Evolutionary conservation across 2,888 invertebrate genomes (phyloP).

Genomic region (Heliconius aoede): DNA sequence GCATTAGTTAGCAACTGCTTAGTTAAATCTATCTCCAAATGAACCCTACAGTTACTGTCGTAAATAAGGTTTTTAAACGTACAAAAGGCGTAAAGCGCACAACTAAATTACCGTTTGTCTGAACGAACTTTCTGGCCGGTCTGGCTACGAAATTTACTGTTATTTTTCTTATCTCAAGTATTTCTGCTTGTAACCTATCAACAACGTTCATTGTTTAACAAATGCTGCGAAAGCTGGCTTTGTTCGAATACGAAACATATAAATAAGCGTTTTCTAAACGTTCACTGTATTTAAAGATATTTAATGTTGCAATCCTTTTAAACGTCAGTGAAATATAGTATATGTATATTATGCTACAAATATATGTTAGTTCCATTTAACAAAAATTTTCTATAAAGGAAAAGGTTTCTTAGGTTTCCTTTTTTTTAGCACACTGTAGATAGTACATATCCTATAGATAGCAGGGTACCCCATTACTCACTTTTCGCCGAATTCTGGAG

Average conservation of each 20-base stretch:
- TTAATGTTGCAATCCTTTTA: neutral
- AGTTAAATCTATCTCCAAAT: neutral
- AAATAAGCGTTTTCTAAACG: constrained; percentile 38
- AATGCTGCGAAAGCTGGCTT: constrained; percentile 42
- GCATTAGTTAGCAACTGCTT: neutral
- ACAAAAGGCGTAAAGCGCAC: constrained; percentile 51
- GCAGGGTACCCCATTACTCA: too few species aligned
- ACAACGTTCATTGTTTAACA: constrained; percentile 47
- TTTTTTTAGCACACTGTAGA: too few species aligned
- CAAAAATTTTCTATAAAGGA: too few species aligned
- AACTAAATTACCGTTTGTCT: constrained; percentile 58
- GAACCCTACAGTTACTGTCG: constrained; percentile 27
- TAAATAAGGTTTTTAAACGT: constrained; percentile 50
- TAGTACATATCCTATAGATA: too few species aligned
- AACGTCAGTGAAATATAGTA: neutral
- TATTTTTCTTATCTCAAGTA: constrained; percentile 60
- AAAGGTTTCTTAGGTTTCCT: too few species aligned
- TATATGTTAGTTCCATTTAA: too few species aligned
- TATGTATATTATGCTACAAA: neutral
- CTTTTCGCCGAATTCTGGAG: too few species aligned
- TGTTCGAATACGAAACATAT: constrained; percentile 34
- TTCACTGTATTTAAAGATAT: neutral
- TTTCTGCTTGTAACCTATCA: constrained; percentile 53
- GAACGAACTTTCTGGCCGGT: constrained; percentile 51
- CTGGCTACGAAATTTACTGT: constrained; percentile 54